Evolutionary conservation across 1,140 invertebrate genomes (phyloP), one percentile per base, ranked within the genome.

Genomic region (Penaeus japonicus): DNA sequence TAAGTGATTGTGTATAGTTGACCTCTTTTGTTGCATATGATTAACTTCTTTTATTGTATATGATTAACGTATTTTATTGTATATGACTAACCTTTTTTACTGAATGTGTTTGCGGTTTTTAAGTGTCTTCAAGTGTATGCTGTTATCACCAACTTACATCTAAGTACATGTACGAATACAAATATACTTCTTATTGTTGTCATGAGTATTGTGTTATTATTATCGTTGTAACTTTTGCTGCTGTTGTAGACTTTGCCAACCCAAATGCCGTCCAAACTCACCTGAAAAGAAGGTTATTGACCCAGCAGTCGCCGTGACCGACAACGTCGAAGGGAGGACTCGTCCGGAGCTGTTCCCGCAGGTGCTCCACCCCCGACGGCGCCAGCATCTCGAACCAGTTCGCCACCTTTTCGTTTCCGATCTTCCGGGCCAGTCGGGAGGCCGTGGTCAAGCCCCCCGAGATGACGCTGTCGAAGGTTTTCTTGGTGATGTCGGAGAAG

Each of bases 391-490:
- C 24, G 65, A 88, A 84, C 87, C 87, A 88, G 20, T 18, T 35
- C 0, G 27, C 24, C 77, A 87, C 81, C 57, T 81, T 59, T 24
- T 57, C 24, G 15, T 78, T 55, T 20, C 39, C 85, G 2, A 39
- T 78, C 22, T 54, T 78, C 57, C 35, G 7, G 10, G 85, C 85
- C 32, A 87, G 35, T 5, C 53, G 30, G 30, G 77, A 32, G 12
- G 85, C 85, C 7, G 85, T 87, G 2, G 15, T 12, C 20, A 87
- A 47, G 15, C 85, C 81, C 17, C 85, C 85, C 12, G n/a, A 47
- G 10, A 87, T 54, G n/a, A 87, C 30, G 7, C 35, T 59, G 24
- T 79, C 27, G 54, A 79, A 85, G 17, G 77, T 77, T 20, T 65
- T 79, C 30, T 80, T 55, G 39, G 77, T 79, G 24, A 79, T 22